Percentiles rank a stretch among this genome's conserved stretches.
Evolutionary conservation across 2,888 invertebrate species (phyloP).

Genomic region (Nipponacmea schrenckii): DNA sequence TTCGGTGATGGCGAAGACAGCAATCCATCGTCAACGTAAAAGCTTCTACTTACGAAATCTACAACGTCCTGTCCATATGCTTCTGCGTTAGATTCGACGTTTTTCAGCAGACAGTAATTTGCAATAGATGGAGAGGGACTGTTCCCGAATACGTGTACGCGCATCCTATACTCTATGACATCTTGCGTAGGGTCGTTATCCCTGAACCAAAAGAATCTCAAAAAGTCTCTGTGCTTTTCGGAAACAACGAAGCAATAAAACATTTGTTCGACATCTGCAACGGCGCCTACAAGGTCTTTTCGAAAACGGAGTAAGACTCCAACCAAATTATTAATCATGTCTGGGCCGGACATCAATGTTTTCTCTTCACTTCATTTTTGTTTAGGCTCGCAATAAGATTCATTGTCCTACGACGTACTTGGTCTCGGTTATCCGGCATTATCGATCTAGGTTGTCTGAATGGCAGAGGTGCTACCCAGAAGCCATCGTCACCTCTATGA

Average conservation of each 20-base stretch:
- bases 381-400: background rate
- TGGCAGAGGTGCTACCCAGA: constrained; percentile 12
- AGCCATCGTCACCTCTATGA: too few species aligned
- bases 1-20: background rate
- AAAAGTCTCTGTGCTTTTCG: constrained; percentile 15
- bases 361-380: constrained; percentile 11
- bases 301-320: too few species aligned
- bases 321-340: too few species aligned
- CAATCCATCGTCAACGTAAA: background rate
- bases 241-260: constrained; percentile 18
- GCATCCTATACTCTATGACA: constrained; percentile 17
- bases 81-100: background rate
- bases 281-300: too few species aligned
- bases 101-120: constrained; percentile 17
- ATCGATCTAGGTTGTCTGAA: background rate
- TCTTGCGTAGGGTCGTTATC: constrained; percentile 9
- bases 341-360: too few species aligned
- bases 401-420: background rate
- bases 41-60: background rate
- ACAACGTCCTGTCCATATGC: background rate
- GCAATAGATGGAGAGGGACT: constrained; percentile 15
- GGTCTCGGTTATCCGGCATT: constrained; percentile 7
- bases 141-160: constrained; percentile 24
- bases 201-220: constrained; percentile 20
- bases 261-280: too few species aligned